Evolutionary conservation across 2,113 vertebrate species (phyloP).

Genomic region (Entelurus aequoreus): DNA sequence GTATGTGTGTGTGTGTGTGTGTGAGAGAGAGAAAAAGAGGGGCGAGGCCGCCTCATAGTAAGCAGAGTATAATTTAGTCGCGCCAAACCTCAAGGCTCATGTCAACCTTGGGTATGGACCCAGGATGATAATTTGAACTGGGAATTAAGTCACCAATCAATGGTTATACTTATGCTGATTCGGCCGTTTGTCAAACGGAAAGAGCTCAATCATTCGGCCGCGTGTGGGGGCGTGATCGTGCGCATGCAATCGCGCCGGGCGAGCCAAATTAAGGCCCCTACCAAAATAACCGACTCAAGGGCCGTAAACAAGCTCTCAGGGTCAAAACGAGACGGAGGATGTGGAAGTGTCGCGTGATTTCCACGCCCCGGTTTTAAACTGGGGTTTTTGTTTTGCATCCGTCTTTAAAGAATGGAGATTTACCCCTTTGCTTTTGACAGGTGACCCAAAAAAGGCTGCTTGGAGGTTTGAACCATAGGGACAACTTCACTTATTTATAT

Average conservation of each 20-base stretch:
- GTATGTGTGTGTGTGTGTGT: not conserved
- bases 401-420: not conserved
- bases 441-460: no score
- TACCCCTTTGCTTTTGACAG: no score
- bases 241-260: conserved; percentile 8
- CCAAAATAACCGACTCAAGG: not conserved
- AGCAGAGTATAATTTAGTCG: conserved; percentile 65
- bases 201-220: conserved; percentile 57
- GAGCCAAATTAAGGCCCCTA: conserved; percentile 7
- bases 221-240: conserved; percentile 16
- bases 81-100: conserved; percentile 68
- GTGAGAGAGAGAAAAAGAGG: conserved; percentile 9
- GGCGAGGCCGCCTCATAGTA: conserved; percentile 47
- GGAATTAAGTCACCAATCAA: conserved; percentile 74
- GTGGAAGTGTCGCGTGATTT: not conserved
- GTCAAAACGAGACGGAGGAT: not conserved
- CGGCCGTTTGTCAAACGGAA: conserved; percentile 57
- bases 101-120: conserved; percentile 68
- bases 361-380: not conserved
- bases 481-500: no score
- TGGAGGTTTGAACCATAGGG: no score
- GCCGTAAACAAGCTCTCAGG: not conserved
- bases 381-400: not conserved
- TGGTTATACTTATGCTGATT: conserved; percentile 69
- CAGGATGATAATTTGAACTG: conserved; percentile 72